phyloP scores from a whole-genome alignment of 2,888 invertebrate species.

The Glyphotaelius pellucidus region DNA sequence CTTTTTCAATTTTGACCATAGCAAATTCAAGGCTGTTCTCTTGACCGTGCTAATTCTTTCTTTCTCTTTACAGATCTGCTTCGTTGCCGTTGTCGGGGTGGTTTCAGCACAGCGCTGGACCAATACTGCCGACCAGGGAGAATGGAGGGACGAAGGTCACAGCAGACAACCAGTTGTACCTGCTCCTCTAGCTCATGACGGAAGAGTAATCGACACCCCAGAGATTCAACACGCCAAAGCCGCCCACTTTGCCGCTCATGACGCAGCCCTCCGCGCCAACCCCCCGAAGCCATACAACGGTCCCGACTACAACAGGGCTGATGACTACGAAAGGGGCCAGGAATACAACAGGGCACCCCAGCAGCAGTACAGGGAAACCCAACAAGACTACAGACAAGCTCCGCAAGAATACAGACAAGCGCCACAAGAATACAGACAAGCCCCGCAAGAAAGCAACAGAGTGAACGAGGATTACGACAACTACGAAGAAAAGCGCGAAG shows the following conservation, averaged over 20 bases:
- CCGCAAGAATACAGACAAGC: conserved; percentile 37
- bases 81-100: conserved; percentile 58
- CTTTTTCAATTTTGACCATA: not conserved
- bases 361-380: conserved; percentile 47
- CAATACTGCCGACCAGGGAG: conserved; percentile 6
- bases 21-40: not conserved
- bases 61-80: conserved; percentile 58
- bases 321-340: conserved; percentile 43
- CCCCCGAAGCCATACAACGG: conserved; percentile 66
- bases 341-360: conserved; percentile 34
- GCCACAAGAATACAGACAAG: conserved; percentile 47
- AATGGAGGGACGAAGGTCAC: conserved; percentile 41
- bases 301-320: conserved; percentile 51
- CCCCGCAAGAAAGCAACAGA: conserved; percentile 45
- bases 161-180: conserved; percentile 55
- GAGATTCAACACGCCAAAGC: conserved; percentile 69
- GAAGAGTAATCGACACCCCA: conserved; percentile 68
- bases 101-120: conserved; percentile 63
- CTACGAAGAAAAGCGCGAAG: conserved; percentile 60
- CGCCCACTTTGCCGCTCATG: conserved; percentile 72
- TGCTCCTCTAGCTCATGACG: conserved; percentile 63
- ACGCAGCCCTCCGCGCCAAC: conserved; percentile 68
- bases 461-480: conserved; percentile 59
- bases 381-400: conserved; percentile 24
- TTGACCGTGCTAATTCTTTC: not conserved